Evolutionary conservation across 2,113 vertebrate genomes (phyloP).

Genomic region (Alexandromys fortis): DNA sequence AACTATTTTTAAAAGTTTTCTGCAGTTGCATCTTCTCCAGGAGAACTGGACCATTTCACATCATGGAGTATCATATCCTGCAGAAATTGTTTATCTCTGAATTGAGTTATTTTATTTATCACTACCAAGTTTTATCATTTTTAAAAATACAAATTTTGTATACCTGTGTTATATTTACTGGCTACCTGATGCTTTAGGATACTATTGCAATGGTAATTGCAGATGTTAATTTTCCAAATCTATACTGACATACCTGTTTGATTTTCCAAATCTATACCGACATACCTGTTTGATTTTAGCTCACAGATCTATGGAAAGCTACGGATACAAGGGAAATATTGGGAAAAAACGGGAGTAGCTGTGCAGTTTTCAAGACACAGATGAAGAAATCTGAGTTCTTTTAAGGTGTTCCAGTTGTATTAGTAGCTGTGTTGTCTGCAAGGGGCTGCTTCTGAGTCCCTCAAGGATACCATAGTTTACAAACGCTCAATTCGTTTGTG

Average conservation of each 20-base stretch:
- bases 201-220: neutral
- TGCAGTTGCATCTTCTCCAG: neutral
- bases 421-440: neutral
- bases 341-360: neutral
- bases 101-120: constrained; percentile 25
- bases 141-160: neutral
- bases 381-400: neutral
- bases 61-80: neutral
- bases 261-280: neutral
- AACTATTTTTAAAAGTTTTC: neutral
- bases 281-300: neutral
- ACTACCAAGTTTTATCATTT: constrained; percentile 14
- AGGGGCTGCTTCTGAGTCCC: neutral
- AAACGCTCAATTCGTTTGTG: neutral
- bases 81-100: neutral
- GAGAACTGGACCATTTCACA: neutral
- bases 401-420: neutral
- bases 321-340: neutral
- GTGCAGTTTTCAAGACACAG: constrained; percentile 24
- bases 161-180: constrained; percentile 7
- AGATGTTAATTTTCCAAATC: constrained; percentile 7
- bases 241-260: neutral
- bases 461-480: neutral
- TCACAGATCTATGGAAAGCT: constrained; percentile 9
- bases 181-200: neutral